Conservation (phyloP, 2,888 invertebrate genomes). For the Gasteruption jaculator region DNA sequence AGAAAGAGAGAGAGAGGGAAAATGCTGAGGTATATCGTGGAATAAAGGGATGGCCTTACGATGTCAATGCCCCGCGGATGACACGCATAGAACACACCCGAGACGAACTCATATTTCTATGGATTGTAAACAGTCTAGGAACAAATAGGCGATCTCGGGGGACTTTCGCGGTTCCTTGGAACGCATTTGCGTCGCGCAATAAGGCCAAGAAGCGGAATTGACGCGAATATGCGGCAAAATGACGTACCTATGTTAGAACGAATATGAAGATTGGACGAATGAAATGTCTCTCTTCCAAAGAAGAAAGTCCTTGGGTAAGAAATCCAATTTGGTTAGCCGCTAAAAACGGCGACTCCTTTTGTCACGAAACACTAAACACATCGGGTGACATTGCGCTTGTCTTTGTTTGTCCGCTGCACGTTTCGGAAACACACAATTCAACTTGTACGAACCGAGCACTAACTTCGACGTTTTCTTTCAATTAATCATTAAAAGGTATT, state of each 20-base stretch:
- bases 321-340: conserved; percentile 31
- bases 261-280: conserved; percentile 25
- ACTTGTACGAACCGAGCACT: conserved; percentile 1
- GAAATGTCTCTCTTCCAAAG: conserved; percentile 28
- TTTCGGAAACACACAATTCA: neutral
- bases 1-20: conserved; percentile 12
- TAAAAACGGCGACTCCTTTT: conserved; percentile 33
- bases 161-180: no score
- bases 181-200: no score
- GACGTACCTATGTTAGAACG: no score
- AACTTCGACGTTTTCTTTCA: neutral
- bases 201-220: no score
- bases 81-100: conserved; percentile 27
- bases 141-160: no score
- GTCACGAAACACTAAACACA: conserved; percentile 41
- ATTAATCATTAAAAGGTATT: no score
- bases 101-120: conserved; percentile 9
- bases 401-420: conserved; percentile 11
- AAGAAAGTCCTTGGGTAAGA: conserved; percentile 20
- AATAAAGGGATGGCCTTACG: conserved; percentile 19
- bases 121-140: conserved; percentile 16
- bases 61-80: conserved; percentile 36
- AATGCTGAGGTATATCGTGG: neutral
- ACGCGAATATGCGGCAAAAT: no score
- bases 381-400: conserved; percentile 22